Percentiles rank a stretch among this genome's conserved stretches.
phyloP scores from a whole-genome alignment of 2,888 invertebrate species.

The Eilema caniola region DNA sequence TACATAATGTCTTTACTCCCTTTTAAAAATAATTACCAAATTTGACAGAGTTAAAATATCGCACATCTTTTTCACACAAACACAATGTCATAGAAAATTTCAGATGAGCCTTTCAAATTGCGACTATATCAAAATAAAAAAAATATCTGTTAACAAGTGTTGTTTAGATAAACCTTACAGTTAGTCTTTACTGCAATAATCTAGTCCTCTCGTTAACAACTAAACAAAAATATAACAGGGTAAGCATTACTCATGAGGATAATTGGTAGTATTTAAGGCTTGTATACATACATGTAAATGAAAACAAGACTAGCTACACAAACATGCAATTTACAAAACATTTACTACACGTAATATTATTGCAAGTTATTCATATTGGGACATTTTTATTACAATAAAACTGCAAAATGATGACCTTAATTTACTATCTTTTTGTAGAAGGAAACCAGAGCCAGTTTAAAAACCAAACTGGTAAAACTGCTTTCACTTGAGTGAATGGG shows the following conservation, averaged over 20 bases:
- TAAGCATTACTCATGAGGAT: background rate
- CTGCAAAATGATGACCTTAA: conserved; percentile 57
- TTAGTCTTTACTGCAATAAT: background rate
- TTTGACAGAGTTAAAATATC: background rate
- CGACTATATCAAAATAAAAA: no score
- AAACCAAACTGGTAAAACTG: conserved; percentile 78
- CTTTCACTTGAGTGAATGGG: conserved; percentile 81
- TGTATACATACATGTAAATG: background rate
- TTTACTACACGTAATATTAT: background rate
- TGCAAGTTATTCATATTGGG: background rate
- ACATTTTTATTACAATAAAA: background rate
- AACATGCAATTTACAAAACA: background rate
- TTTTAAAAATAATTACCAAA: background rate
- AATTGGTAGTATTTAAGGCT: background rate
- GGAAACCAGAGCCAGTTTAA: conserved; percentile 68
- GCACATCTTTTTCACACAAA: background rate
- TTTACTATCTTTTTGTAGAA: conserved; percentile 61
- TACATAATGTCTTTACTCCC: no score
- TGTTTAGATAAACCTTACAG: background rate
- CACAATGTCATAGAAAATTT: background rate
- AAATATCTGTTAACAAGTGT: no score
- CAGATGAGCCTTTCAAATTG: background rate
- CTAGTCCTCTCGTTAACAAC: background rate
- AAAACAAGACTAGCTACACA: no score
- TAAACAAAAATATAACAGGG: background rate